phyloP scores from a whole-genome alignment of 2,113 vertebrate genomes.

The Prunella himalayana region DNA sequence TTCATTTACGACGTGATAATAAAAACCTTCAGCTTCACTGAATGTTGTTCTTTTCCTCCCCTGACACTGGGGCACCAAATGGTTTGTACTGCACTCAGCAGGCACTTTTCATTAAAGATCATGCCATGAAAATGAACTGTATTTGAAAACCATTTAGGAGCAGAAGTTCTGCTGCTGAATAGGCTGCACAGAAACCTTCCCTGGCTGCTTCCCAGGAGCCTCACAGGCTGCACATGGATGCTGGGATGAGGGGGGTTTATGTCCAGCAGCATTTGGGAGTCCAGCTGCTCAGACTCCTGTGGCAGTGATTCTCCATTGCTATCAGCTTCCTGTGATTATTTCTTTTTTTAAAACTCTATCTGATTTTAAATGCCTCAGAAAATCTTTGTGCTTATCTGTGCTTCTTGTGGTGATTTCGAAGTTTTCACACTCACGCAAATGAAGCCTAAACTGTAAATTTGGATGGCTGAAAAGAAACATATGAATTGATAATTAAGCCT shows the following conservation, averaged over 20 bases:
- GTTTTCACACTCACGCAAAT: background rate
- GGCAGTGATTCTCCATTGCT: background rate
- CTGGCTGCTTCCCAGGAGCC: background rate
- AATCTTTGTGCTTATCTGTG: background rate
- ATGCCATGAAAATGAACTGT: constrained; percentile 60
- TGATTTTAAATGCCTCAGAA: background rate
- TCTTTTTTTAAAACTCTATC: background rate
- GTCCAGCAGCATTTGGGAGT: background rate
- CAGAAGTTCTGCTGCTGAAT: constrained; percentile 11
- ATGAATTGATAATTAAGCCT: background rate
- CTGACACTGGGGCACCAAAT: constrained; percentile 77
- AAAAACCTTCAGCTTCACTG: constrained; percentile 77
- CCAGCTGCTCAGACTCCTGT: background rate
- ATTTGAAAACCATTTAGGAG: constrained; percentile 44
- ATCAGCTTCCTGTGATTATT: background rate
- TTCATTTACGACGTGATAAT: constrained; percentile 83
- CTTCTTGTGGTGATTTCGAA: background rate
- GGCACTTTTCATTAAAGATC: constrained; percentile 77
- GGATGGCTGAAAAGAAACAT: background rate
- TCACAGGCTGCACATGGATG: background rate
- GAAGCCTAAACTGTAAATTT: background rate
- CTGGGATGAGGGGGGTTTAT: background rate
- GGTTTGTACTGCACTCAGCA: constrained; percentile 68
- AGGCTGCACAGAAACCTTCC: background rate
- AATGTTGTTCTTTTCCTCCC: constrained; percentile 72